A percentile compares a stretch with the other conserved stretches of the same genome.
Evolutionary conservation across 1,140 invertebrate species (phyloP).

Genomic region (Marisa cornuarietis): DNA sequence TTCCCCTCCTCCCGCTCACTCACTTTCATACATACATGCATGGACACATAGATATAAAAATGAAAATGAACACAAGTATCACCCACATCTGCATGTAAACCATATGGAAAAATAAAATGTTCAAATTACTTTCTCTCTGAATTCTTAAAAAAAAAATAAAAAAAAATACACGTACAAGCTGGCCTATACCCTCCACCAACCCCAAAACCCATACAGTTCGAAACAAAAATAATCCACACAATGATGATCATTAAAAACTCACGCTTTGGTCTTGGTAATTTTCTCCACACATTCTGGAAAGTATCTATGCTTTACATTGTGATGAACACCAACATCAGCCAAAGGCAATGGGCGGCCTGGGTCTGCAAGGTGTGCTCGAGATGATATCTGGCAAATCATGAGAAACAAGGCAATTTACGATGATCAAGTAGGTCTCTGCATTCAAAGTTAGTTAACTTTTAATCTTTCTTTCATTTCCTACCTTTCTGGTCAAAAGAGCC

Average conservation of each 20-base stretch:
- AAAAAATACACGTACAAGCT: no score
- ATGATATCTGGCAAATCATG: slow-evolving; percentile 67
- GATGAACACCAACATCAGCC: slow-evolving; percentile 71
- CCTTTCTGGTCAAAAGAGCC: no score
- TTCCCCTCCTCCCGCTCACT: no score
- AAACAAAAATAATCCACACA: no score
- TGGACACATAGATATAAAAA: no score
- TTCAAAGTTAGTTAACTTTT: no score
- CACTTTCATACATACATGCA: no score
- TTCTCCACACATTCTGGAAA: slow-evolving; percentile 86
- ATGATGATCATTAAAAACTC: slow-evolving; percentile 59
- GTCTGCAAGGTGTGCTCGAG: slow-evolving; percentile 76
- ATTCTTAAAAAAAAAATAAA: background rate
- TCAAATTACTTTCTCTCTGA: background rate
- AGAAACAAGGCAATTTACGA: slow-evolving; percentile 5
- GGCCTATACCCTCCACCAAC: no score
- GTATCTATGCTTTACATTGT: slow-evolving; percentile 77
- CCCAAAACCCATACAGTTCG: no score
- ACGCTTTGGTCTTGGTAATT: slow-evolving; percentile 82
- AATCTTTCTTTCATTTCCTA: no score
- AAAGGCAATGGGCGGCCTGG: slow-evolving; percentile 82
- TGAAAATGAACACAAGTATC: no score
- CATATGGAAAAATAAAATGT: background rate
- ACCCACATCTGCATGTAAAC: no score
- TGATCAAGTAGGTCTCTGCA: background rate